Percentiles rank a stretch among this genome's conserved stretches.
These are phyloP conservation scores for Panthera leo DNA, from an alignment of 2,113 vertebrate species.

Conservation along the genomic window DNA sequence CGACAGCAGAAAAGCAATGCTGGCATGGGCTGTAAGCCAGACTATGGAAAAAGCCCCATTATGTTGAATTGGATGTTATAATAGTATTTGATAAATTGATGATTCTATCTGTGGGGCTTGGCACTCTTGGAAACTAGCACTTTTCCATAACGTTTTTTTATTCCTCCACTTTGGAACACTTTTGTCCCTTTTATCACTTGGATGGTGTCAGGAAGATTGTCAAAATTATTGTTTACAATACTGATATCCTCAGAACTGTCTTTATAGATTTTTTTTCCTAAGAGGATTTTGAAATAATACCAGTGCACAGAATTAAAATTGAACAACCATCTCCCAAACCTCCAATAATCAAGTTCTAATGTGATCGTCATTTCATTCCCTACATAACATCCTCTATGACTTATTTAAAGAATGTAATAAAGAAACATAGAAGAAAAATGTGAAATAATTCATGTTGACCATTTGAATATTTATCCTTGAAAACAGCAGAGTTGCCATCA, in stretches of 20 bases:
- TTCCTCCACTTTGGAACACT: conserved; percentile 26
- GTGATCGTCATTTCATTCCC: not conserved
- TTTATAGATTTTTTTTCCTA: conserved; percentile 27
- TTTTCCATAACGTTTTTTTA: conserved; percentile 12
- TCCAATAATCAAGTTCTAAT: conserved; percentile 5
- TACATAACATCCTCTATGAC: not conserved
- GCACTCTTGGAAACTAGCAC: not conserved
- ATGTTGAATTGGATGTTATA: conserved; percentile 18
- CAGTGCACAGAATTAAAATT: conserved; percentile 22
- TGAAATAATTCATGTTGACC: not conserved
- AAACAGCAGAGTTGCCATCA: not conserved
- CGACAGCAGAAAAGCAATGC: not conserved
- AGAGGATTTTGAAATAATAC: conserved; percentile 50
- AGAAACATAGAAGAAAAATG: not conserved
- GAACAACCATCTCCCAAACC: conserved; percentile 17
- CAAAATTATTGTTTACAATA: conserved; percentile 54
- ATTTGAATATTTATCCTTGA: conserved; percentile 45
- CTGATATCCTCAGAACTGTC: not conserved
- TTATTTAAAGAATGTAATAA: conserved; percentile 5
- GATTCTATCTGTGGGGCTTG: conserved; percentile 9
- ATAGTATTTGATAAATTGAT: conserved; percentile 10
- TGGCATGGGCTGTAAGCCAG: not conserved
- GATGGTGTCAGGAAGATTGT: conserved; percentile 24
- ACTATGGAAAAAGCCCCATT: not conserved
- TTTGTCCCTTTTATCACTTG: not conserved